These are phyloP conservation scores for Orthosia gracilis DNA, from an alignment of 2,888 invertebrate species.

Conservation along the genomic window DNA sequence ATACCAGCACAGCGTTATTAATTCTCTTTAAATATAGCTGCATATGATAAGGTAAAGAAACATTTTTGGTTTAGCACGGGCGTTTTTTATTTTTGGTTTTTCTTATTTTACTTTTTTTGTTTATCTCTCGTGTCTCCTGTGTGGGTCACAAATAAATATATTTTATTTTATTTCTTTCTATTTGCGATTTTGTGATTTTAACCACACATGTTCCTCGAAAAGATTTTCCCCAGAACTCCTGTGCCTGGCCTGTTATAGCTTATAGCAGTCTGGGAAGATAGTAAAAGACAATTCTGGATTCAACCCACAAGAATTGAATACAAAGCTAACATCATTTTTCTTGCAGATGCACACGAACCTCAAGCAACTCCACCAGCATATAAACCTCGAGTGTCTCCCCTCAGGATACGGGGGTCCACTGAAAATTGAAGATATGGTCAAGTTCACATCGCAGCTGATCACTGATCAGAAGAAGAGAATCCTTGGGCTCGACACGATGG, in stretches of 20 bases:
- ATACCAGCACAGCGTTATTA: too few relatives aligned
- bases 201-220: neutral
- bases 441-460: constrained; percentile 92
- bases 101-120: too few relatives aligned
- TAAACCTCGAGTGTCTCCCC: constrained; percentile 93
- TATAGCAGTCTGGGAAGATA: too few relatives aligned
- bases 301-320: neutral
- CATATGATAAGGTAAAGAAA: too few relatives aligned
- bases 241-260: too few relatives aligned
- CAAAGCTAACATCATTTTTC: neutral
- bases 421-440: constrained; percentile 93
- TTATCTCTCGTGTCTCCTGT: too few relatives aligned
- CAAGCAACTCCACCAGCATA: constrained; percentile 91
- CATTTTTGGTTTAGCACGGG: too few relatives aligned
- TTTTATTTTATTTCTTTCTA: too few relatives aligned
- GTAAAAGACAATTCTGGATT: neutral
- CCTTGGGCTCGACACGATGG: constrained; percentile 92
- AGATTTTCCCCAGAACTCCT: neutral
- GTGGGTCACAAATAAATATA: too few relatives aligned
- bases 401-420: constrained; percentile 94
- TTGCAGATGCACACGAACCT: constrained; percentile 91
- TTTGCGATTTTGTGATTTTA: too few relatives aligned
- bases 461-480: constrained; percentile 91
- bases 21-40: too few relatives aligned
- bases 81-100: too few relatives aligned